Base-by-base conservation (phyloP, 1,140 invertebrate species). In the Maconellicoccus hirsutus region DNA sequence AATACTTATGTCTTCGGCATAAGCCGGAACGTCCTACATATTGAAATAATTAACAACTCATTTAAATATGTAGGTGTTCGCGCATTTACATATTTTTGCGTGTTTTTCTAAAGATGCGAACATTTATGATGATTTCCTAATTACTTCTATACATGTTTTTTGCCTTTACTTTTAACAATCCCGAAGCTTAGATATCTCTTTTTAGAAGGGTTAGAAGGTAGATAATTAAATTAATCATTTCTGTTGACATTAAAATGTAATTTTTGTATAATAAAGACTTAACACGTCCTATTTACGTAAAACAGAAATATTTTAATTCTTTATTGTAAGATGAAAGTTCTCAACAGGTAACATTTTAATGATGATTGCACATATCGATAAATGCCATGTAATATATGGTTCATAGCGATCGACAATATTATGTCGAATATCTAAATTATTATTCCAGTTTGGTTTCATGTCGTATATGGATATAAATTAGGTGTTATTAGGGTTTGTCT, bases 81-180 rank as follows among this genome's bases (percentile, higher is more conserved):
- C 42, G 42, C n/a, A 52, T 52, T 16, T 52, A 52, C 42, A 52
- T 52, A 52, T 52, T 52, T 52, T 19, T 52, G 42, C 42, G 42
- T 52, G 42, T 52, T 52, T 52, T 52, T 52, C n/a, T 52, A 52
- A 52, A 2, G 42, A 52, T 19, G n/a, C n/a, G n/a, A 52, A 52
- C 16, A 8, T 16, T 52, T 4, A 6, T 16, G 42, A 52, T 52
- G 42, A 52, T 52, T 52, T 52, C 42, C 42, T 52, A 52, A 52
- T 52, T 52, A 52, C 42, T 19, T 52, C n/a, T 52, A 52, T 52
- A 52, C 42, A 52, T 52, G 42, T 52, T 52, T 52, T 52, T 52
- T 16, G 42, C 42, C 42, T 52, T 52, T 8, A 8, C 4, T 3
- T 19, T 4, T 16, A 3, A 2, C 12, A 14, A 52, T 52, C n/a